phyloP scores from a whole-genome alignment of 2,888 invertebrate genomes.

The Microctonus aethiopoides region DNA sequence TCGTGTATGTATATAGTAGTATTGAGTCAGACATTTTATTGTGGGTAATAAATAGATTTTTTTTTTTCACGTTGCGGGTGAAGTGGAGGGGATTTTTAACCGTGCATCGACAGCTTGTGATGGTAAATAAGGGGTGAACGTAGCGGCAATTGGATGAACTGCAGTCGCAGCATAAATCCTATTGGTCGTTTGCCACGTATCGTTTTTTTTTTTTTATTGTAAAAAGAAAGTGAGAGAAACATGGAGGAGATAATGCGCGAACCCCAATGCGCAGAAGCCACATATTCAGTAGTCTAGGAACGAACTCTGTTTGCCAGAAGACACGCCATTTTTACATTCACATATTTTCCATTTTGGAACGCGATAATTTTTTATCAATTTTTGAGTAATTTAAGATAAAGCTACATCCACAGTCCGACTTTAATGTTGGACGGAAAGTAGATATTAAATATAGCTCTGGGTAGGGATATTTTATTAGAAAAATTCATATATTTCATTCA shows the following conservation, averaged over 20 bases:
- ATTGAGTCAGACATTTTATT: background rate
- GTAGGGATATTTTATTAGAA: constrained; percentile 7
- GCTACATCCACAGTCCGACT: background rate
- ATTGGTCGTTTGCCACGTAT: constrained; percentile 46
- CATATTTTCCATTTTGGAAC: constrained; percentile 48
- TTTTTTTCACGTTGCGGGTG: background rate
- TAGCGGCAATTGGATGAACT: background rate
- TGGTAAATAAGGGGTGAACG: background rate
- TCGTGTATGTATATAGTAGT: background rate
- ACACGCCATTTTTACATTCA: constrained; percentile 44
- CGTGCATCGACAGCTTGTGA: background rate
- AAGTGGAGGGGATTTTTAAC: background rate
- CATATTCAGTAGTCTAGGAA: constrained; percentile 50
- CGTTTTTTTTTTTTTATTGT: background rate
- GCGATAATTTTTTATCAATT: constrained; percentile 25
- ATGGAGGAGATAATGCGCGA: constrained; percentile 48
- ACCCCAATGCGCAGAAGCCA: constrained; percentile 46
- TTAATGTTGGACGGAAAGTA: constrained; percentile 1
- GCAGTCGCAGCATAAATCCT: constrained; percentile 11
- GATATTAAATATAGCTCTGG: constrained; percentile 8
- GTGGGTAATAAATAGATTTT: background rate
- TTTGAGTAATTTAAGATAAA: constrained; percentile 16
- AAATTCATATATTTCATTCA: background rate
- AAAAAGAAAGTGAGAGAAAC: constrained; percentile 27
- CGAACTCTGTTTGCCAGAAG: constrained; percentile 49